Evolutionary conservation across 2,888 invertebrate genomes (phyloP), one percentile per base, ranked within the genome.

Genomic region (Lymantria dispar): DNA sequence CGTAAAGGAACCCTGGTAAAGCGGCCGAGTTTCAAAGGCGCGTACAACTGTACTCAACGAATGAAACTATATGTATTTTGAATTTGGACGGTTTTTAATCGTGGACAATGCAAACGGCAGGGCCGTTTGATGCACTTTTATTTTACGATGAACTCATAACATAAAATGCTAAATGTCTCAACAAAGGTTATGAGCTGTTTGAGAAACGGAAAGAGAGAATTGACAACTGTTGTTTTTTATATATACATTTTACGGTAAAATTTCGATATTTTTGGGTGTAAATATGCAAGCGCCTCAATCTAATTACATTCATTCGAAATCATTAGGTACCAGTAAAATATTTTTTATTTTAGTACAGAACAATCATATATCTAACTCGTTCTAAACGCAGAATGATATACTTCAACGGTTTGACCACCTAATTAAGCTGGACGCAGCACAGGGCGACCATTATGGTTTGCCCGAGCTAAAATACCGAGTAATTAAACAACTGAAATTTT

Each of bases 401-500:
- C 71, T 68, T 68, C 62, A 64, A 67, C 63, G 57, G 62, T 60
- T 64, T 74, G 76, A 82, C 76, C 79, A 80, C 76, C 81, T 83
- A 82, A 84, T 84, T 86, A 71, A 59, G 69, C 72, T 64, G 63
- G 64, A 75, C 70, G 22, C 76, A 75, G 77, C 79, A 76, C 80
- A 73, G 68, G 69, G 74, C 54, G 64, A 68, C 79, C 77, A 80
- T 86, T 85, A 74, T 78, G 75, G 87, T 83, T 74, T 59, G 75
- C 80, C 81, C 70, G 78, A 76, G 74, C 83, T 82, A 78, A 78
- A 87, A 87, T 86, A 86, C 80, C 78, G 73, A 76, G 82, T 82
- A 88, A 88, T 90, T 89, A 87, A 89, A 88, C 88, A 83, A 84
- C 83, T 86, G 85, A 87, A 87, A 88, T 85, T 85, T 87, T 87